These are phyloP conservation scores for Diarsia dahlii DNA, from an alignment of 2,888 invertebrate species.

Conservation along the genomic window DNA sequence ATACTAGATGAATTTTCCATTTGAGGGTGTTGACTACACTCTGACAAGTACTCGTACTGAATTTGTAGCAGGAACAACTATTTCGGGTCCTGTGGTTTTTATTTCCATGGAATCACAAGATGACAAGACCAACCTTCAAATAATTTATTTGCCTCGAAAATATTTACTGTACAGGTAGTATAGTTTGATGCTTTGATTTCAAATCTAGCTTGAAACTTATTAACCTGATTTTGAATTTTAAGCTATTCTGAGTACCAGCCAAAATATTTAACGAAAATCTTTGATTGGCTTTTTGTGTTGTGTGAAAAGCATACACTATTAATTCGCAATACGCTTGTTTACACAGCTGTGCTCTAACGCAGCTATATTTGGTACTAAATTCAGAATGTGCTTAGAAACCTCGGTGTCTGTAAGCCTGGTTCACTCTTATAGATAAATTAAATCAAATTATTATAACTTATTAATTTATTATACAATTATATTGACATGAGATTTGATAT, in stretches of 20 bases:
- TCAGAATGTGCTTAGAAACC: conserved; percentile 29
- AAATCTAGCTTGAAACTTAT: conserved; percentile 7
- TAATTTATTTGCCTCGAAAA: not conserved
- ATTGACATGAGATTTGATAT: not conserved
- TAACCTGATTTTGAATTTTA: conserved; percentile 9
- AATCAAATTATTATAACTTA: too few species aligned
- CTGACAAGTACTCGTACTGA: not conserved
- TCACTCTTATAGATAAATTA: not conserved
- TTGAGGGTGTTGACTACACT: not conserved
- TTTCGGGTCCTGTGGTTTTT: not conserved
- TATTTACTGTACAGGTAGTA: conserved; percentile 1
- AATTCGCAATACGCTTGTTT: not conserved
- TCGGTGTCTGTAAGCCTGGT: conserved; percentile 42
- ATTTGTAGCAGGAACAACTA: not conserved
- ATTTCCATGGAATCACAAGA: conserved; percentile 15
- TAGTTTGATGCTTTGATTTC: conserved; percentile 9
- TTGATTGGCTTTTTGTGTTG: not conserved
- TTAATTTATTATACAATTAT: not conserved
- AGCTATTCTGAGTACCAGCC: conserved; percentile 27
- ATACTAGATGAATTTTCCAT: not conserved
- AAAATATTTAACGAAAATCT: not conserved
- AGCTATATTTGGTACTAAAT: not conserved
- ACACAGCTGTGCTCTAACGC: not conserved
- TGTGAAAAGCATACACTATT: not conserved
- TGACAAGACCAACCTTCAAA: not conserved